Evolutionary conservation across 2,888 invertebrate species (phyloP).

Genomic region (Operophtera brumata): DNA sequence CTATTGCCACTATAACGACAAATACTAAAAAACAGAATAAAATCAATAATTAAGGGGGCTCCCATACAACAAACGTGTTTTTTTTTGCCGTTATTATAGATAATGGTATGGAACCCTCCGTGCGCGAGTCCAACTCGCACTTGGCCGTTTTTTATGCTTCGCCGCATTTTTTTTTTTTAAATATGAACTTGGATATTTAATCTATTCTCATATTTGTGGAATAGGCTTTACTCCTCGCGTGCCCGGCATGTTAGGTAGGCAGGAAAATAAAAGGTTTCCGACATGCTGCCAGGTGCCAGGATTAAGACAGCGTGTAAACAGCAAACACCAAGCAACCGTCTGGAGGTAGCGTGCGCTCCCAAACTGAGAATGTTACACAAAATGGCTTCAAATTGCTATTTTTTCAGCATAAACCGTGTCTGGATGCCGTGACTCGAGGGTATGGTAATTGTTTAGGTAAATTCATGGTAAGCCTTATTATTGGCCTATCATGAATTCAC

Average conservation of each 20-base stretch:
- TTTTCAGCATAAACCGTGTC: conserved; percentile 22
- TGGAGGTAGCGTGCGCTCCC: conserved; percentile 32
- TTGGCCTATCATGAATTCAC: conserved; percentile 15
- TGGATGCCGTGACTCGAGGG: conserved; percentile 18
- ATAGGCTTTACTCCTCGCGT: conserved; percentile 11
- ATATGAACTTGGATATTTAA: no score
- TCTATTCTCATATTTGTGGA: no score
- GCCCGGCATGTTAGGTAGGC: conserved; percentile 1
- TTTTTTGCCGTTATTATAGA: no score
- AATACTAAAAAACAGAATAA: no score
- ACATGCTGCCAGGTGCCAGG: conserved; percentile 19
- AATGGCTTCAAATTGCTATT: conserved; percentile 23
- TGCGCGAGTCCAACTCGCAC: no score
- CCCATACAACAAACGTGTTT: no score
- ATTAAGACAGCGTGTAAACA: conserved; percentile 35
- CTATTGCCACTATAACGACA: no score
- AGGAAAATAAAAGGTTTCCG: not conserved
- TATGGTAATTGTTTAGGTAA: conserved; percentile 7
- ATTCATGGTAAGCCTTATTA: conserved; percentile 10
- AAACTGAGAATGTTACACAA: conserved; percentile 20
- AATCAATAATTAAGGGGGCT: no score
- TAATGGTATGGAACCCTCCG: no score
- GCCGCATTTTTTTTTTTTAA: no score
- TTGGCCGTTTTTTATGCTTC: no score
- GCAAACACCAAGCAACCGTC: conserved; percentile 28